Evolutionary conservation across 2,797 vertebrate genomes (phyloP), one percentile per base, ranked within the genome.

Genomic region (Acanthiza pusilla): DNA sequence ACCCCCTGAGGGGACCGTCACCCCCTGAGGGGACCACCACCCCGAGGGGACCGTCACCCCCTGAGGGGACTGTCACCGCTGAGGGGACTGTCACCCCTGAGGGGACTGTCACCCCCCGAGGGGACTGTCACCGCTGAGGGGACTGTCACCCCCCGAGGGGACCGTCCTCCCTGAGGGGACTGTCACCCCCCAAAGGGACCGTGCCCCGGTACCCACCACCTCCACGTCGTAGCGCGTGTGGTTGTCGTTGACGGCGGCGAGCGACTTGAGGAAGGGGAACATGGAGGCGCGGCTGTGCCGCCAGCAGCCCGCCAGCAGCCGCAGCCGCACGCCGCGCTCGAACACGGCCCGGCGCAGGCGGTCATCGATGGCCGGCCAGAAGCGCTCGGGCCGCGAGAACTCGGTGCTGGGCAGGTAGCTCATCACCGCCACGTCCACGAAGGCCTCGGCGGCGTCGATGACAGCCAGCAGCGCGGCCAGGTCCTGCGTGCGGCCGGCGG

Each of bases 221-320:
- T 99, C 98, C 94, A 99, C 92, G 76, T 98, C 97, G 55, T 98
- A 98, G 53, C 91, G 97, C 78, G 91, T 98, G 23, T 91, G 96
- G 50, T 97, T 94, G 74, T 98, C 97, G 1, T 97, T 91, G 43
- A 99, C 47, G 1, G 99, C 98, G 2, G 98, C 98, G 60, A 99
- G 97, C 4, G 99, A 99, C 38, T 87, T 97, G 36, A 99, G 98
- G 97, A 99, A 99, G 77, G 99, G 95, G 26, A 99, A 96, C 98
- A 99, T 99, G 91, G 97, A 30, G 0, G 97, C 97, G 11, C 97
- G 96, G 0, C 98, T 98, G 97, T 97, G 98, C 5, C 51, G 86
- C 99, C 99, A 99, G 91, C 99, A 99, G 91, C 98, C 99, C 84
- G 98, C 96, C 89, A 99, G 96, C 89, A 99, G 95, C 2, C 98